Conservation (phyloP, 2,113 vertebrate species). For the Podilymbus podiceps region DNA sequence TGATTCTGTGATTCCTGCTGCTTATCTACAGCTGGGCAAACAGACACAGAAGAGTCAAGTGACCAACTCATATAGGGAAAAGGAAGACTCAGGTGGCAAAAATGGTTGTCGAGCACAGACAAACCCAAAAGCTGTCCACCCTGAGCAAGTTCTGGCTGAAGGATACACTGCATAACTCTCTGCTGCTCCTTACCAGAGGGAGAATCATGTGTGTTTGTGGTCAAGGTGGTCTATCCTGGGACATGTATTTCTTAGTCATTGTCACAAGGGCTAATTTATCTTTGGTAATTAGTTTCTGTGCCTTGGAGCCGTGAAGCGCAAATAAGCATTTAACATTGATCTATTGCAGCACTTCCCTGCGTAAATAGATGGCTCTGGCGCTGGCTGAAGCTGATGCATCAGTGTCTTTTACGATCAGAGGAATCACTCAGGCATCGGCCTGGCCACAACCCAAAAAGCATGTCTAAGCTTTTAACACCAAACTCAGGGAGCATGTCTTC, state of each 20-base stretch:
- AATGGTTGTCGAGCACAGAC: fast-evolving
- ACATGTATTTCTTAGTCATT: conserved; percentile 28
- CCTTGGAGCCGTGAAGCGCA: conserved; percentile 43
- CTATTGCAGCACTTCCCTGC: conserved; percentile 48
- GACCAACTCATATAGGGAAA: fast-evolving
- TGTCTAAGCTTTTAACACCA: background rate
- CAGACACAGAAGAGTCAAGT: background rate
- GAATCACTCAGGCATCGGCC: conserved; percentile 7
- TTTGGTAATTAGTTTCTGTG: conserved; percentile 62
- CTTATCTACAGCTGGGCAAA: background rate
- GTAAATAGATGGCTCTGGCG: conserved; percentile 30
- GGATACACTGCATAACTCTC: background rate
- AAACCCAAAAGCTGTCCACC: background rate
- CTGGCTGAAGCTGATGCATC: conserved; percentile 13
- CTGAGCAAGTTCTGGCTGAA: background rate
- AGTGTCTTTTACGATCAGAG: conserved; percentile 21
- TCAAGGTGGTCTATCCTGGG: conserved; percentile 40
- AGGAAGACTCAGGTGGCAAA: background rate
- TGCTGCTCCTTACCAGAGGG: background rate
- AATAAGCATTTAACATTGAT: conserved; percentile 57
- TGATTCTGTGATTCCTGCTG: background rate
- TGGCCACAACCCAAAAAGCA: background rate
- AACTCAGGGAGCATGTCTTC: background rate
- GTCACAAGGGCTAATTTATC: conserved; percentile 58
- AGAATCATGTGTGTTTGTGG: conserved; percentile 25